A percentile compares a stretch with the other conserved stretches of the same genome.
phyloP scores from a whole-genome alignment of 2,113 vertebrate species.

The Oreochromis tanganicae region DNA sequence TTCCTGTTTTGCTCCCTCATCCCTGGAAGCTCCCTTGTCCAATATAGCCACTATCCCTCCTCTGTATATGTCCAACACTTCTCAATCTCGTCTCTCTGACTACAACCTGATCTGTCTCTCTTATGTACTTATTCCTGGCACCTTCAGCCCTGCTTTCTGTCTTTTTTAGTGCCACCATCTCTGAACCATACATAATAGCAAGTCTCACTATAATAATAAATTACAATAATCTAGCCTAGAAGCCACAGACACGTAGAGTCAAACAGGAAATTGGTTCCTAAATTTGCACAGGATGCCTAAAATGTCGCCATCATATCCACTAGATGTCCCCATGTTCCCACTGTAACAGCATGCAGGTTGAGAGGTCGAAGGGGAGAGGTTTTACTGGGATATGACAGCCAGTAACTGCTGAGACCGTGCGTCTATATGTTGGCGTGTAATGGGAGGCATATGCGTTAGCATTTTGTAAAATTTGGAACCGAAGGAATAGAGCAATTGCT shows the following conservation, averaged over 20 bases:
- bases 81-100: not conserved
- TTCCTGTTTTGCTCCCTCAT: not conserved
- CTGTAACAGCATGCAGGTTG: not conserved
- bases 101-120: not conserved
- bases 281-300: not conserved
- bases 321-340: slow-evolving; percentile 11
- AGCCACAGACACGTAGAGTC: fast-evolving
- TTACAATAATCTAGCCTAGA: not conserved
- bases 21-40: not conserved
- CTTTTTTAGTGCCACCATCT: not conserved
- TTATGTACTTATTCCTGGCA: not conserved
- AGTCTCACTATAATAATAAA: not conserved
- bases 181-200: not conserved
- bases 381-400: slow-evolving; percentile 16
- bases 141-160: not conserved
- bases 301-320: not conserved
- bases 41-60: not conserved
- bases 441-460: not conserved
- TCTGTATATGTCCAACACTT: not conserved
- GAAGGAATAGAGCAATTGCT: not conserved
- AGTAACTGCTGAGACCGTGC: not conserved
- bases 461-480: not conserved
- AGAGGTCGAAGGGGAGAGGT: slow-evolving; percentile 60
- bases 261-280: not conserved
- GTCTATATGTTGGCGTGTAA: not conserved